Base-by-base conservation (phyloP, 2,888 invertebrate genomes). In the Neoitamus cyanurus region DNA sequence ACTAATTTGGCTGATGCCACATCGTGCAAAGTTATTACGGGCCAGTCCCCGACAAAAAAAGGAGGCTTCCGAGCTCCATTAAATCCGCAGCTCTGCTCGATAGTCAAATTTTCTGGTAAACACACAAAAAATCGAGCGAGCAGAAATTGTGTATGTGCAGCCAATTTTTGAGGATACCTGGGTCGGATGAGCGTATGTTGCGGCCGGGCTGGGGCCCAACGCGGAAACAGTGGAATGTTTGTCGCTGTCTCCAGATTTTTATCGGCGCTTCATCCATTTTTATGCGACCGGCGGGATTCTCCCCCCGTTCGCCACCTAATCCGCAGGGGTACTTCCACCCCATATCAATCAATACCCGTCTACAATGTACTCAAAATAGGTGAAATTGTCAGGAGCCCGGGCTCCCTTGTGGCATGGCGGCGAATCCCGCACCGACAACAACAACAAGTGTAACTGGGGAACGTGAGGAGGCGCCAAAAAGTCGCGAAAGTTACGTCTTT, bases 401-500 rank as follows among this genome's bases (percentile, higher is more conserved):
- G n/a, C 37, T 36, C 28, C 58, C n/a, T 30, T 30, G 34, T 77
- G 28, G 48, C 48, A 30, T 5, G 31, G 58, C 77, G 28, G 42
- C 28, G 42, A 28, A 28, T 46, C 31, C 42, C 20, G 20, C 46
- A 7, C 46, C 20, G 77, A 31, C 75, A 78, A 78, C 48, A 78
- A 46, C 46, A 80, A 34, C 58, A 31, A 31, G 58, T 77, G 80
- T 58, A 31, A 34, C 80, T 80, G 48, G 58, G 58, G 34, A 80
- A 68, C 48, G 58, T 72, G 83, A 30, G 70, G 72, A 85, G 86
- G 86, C 86, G 86, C 86, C 86, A 84, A 86, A 86, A 86, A 75
- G 86, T 86, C 86, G 86, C 84, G 80, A 86, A 86, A 86, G 85
- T 86, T 86, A 86, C 84, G 85, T 86, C 86, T 86, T 85, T 86